Conservation (phyloP, 2,797 vertebrate species). For the Brotogeris chrysoptera region DNA sequence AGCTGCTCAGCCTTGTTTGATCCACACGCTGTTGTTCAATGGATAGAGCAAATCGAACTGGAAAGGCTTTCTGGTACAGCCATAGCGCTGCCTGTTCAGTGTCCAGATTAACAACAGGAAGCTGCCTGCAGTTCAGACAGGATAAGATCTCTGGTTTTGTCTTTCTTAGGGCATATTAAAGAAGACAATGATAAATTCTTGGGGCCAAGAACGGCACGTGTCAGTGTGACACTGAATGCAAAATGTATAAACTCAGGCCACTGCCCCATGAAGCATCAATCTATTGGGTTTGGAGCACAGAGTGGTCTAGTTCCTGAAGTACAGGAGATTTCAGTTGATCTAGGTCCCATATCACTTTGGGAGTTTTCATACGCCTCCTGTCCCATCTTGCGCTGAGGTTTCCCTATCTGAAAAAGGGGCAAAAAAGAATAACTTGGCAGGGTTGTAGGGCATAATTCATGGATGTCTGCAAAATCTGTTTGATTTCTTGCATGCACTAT, state of each 20-base stretch:
- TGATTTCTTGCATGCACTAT: not conserved
- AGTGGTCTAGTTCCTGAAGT: not conserved
- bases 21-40: slow-evolving; percentile 18
- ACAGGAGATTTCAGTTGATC: not conserved
- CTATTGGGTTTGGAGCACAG: not conserved
- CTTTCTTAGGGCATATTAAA: not conserved
- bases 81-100: not conserved
- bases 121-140: not conserved
- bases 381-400: not conserved
- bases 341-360: not conserved
- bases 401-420: not conserved
- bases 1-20: slow-evolving; percentile 57
- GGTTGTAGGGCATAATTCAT: not conserved
- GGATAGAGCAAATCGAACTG: slow-evolving; percentile 49
- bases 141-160: not conserved
- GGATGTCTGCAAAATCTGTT: not conserved
- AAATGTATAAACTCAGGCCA: not conserved
- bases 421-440: not conserved
- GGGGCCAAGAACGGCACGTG: not conserved
- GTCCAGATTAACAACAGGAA: not conserved
- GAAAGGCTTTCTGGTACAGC: slow-evolving; percentile 28
- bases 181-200: slow-evolving; percentile 14
- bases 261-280: not conserved
- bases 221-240: not conserved
- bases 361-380: not conserved